A percentile compares a stretch with the other conserved stretches of the same genome.
phyloP scores from a whole-genome alignment of 2,888 invertebrate species.

The Cecidostiba fungosa region DNA sequence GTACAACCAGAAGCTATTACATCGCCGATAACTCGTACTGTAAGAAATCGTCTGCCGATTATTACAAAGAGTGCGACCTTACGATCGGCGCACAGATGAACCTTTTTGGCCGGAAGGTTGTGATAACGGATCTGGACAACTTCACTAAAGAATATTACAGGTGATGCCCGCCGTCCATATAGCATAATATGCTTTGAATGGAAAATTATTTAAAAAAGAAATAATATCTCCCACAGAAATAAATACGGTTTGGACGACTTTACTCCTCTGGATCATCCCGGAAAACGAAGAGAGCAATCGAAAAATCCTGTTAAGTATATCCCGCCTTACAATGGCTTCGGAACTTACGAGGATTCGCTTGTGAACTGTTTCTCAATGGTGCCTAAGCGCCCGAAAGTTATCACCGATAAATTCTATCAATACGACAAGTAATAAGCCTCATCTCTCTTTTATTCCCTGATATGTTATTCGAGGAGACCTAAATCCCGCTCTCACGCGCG shows the following conservation, averaged over 20 bases:
- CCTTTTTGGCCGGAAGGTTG: slow-evolving; percentile 90
- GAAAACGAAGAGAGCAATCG: slow-evolving; percentile 72
- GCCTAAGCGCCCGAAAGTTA: slow-evolving; percentile 88
- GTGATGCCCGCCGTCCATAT: slow-evolving; percentile 68
- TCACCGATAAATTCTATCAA: slow-evolving; percentile 90
- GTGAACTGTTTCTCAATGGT: slow-evolving; percentile 91
- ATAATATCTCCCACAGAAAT: slow-evolving; percentile 64
- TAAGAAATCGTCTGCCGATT: slow-evolving; percentile 79
- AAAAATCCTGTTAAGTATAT: slow-evolving; percentile 68
- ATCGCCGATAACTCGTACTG: slow-evolving; percentile 80
- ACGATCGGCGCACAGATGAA: slow-evolving; percentile 91
- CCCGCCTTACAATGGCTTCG: slow-evolving; percentile 96
- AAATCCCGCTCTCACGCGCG: neutral
- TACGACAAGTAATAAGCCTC: slow-evolving; percentile 86
- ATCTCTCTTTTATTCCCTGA: neutral
- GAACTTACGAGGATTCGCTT: slow-evolving; percentile 93
- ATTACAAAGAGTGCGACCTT: slow-evolving; percentile 88
- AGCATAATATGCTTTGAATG: too few species aligned
- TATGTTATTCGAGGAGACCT: neutral
- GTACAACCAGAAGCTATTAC: slow-evolving; percentile 81
- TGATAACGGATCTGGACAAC: slow-evolving; percentile 91
- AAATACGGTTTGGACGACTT: slow-evolving; percentile 84
- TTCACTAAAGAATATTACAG: slow-evolving; percentile 92
- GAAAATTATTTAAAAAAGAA: neutral
- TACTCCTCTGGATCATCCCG: slow-evolving; percentile 83